These are phyloP conservation scores for Chelonoidis abingdonii DNA, from an alignment of 2,113 vertebrate genomes.

Conservation along the genomic window DNA sequence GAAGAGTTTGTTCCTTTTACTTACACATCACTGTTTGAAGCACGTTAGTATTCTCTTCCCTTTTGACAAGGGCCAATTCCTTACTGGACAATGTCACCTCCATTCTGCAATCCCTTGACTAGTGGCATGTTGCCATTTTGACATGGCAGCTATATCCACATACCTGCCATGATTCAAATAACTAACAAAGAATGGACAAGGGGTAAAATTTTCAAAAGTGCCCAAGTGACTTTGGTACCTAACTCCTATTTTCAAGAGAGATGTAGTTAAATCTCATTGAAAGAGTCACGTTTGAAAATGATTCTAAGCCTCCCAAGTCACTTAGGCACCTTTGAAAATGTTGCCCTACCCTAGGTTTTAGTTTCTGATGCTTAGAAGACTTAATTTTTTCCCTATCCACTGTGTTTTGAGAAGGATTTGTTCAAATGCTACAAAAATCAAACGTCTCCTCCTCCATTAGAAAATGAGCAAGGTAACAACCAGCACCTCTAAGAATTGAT, in stretches of 20 bases:
- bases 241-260: not conserved
- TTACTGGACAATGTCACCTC: not conserved
- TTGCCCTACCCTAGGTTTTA: not conserved
- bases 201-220: not conserved
- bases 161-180: not conserved
- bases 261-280: not conserved
- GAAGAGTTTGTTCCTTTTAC: slow-evolving; percentile 29
- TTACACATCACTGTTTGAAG: not conserved
- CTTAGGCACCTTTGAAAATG: slow-evolving; percentile 8
- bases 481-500: not conserved
- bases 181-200: not conserved
- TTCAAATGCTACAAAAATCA: slow-evolving; percentile 36
- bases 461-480: slow-evolving; percentile 8
- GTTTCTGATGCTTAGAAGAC: not conserved
- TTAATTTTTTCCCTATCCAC: not conserved
- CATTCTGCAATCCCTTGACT: not conserved
- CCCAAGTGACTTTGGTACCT: not conserved
- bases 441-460: not conserved
- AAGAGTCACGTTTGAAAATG: not conserved
- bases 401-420: slow-evolving; percentile 25
- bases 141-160: not conserved
- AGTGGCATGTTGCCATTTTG: not conserved
- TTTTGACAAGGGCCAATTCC: not conserved
- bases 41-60: not conserved
- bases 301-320: not conserved